A percentile compares a stretch with the other conserved stretches of the same genome.
phyloP scores from a whole-genome alignment of 2,113 vertebrate genomes.

The Nothoprocta perdicaria region DNA sequence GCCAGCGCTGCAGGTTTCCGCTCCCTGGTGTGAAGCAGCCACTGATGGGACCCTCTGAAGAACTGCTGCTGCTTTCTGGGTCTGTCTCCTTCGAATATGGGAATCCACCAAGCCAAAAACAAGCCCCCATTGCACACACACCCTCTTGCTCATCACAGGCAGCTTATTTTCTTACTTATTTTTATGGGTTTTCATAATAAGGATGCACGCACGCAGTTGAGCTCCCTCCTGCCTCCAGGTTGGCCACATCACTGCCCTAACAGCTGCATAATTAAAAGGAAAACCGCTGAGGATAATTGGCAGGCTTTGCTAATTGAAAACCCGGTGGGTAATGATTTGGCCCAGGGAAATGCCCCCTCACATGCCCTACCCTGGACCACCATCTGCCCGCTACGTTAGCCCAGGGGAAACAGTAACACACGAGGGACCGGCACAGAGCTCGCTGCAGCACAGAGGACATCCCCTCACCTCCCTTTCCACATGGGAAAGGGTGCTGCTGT shows the following conservation, averaged over 20 bases:
- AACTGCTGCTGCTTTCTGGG: not conserved
- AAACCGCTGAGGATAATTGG: slow-evolving; percentile 71
- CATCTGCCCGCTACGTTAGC: slow-evolving; percentile 76
- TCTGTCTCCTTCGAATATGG: not conserved
- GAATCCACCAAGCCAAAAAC: slow-evolving; percentile 4
- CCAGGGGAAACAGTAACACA: slow-evolving; percentile 60
- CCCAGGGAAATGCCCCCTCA: slow-evolving; percentile 58
- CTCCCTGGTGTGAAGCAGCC: not conserved
- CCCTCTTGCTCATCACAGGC: not conserved
- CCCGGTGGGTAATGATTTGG: slow-evolving; percentile 64
- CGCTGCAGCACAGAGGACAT: not conserved
- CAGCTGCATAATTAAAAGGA: slow-evolving; percentile 73
- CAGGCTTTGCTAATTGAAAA: slow-evolving; percentile 75
- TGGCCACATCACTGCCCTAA: slow-evolving; percentile 66
- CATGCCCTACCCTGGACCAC: slow-evolving; percentile 56
- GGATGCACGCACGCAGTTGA: not conserved
- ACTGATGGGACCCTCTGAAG: not conserved
- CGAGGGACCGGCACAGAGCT: slow-evolving; percentile 47
- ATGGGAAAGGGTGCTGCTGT: accelerated
- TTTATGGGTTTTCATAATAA: slow-evolving; percentile 33
- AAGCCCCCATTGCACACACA: not conserved
- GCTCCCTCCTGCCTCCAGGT: slow-evolving; percentile 27
- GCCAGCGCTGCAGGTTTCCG: accelerated
- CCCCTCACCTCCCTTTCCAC: not conserved
- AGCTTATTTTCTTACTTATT: slow-evolving; percentile 12